These are phyloP conservation scores for Denticeps clupeoides DNA, from an alignment of 2,797 vertebrate genomes.

Conservation along the genomic window DNA sequence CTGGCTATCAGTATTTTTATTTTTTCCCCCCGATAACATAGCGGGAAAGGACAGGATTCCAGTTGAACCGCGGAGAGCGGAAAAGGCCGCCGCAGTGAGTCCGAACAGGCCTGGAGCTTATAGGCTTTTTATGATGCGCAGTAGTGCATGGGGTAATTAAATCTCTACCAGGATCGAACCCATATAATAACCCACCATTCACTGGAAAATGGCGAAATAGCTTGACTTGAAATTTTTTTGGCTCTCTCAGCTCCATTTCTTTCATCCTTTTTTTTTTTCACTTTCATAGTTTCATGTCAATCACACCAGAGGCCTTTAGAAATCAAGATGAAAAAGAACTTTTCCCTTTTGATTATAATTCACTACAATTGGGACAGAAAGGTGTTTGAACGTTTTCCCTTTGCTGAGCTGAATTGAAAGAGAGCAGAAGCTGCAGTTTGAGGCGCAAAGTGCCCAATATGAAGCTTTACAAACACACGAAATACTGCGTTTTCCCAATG, in stretches of 20 bases:
- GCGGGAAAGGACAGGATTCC: neutral
- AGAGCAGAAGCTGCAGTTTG: conserved; percentile 13
- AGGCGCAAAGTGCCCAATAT: conserved; percentile 2
- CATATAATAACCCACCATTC: too few species aligned
- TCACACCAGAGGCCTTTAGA: conserved; percentile 7
- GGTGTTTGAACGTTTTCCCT: conserved; percentile 15
- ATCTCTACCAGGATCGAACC: too few species aligned
- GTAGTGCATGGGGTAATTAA: too few species aligned
- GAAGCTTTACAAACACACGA: conserved; percentile 8
- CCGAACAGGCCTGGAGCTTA: too few species aligned
- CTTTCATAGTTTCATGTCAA: conserved; percentile 18
- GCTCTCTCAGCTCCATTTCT: neutral
- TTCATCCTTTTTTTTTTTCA: conserved; percentile 2
- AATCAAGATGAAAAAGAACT: conserved; percentile 18
- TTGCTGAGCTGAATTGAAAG: conserved; percentile 21
- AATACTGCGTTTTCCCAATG: conserved; percentile 16
- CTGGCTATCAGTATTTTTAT: conserved; percentile 6
- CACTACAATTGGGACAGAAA: conserved; percentile 15
- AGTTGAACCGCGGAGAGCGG: too few species aligned
- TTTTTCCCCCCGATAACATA: neutral
- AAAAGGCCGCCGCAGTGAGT: too few species aligned
- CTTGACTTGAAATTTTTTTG: neutral
- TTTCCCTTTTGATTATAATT: conserved; percentile 25
- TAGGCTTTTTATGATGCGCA: too few species aligned
- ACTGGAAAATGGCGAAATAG: too few species aligned